These are phyloP conservation scores for Phengaris alcon DNA, from an alignment of 2,888 invertebrate species.

Conservation along the genomic window DNA sequence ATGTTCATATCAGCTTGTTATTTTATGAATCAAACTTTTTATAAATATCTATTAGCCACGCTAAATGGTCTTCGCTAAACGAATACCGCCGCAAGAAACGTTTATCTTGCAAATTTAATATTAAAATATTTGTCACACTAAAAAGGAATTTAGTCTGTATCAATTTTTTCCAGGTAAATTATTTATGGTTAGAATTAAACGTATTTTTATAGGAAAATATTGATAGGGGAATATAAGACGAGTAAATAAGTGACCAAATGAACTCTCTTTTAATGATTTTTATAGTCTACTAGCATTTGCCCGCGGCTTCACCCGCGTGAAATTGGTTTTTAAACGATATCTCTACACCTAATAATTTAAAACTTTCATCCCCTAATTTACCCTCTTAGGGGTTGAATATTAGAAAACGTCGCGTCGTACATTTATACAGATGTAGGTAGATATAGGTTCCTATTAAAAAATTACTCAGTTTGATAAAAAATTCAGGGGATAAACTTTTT, in stretches of 20 bases:
- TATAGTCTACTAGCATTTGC: no score
- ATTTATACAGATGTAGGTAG: no score
- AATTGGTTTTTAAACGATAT: no score
- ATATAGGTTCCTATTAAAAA: no score
- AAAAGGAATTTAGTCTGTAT: conserved; percentile 17
- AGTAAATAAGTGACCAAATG: background rate
- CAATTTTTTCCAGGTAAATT: conserved; percentile 7
- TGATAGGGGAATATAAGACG: background rate
- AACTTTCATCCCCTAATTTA: no score
- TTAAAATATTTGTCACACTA: conserved; percentile 23
- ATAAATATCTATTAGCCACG: conserved; percentile 18
- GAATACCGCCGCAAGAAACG: conserved; percentile 26
- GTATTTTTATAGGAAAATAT: background rate
- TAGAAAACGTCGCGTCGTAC: no score
- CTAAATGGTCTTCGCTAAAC: conserved; percentile 8
- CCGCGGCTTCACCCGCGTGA: no score
- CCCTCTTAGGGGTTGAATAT: no score
- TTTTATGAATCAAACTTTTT: conserved; percentile 3
- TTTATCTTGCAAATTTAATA: conserved; percentile 22
- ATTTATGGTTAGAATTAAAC: background rate
- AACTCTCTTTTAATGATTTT: background rate
- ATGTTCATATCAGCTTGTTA: background rate
- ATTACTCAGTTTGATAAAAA: no score
- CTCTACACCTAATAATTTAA: no score
- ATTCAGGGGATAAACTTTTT: background rate